Percentiles rank a stretch among this genome's conserved stretches.
Conservation (phyloP, 2,113 vertebrate genomes). For the Chaenogobius annularis region DNA sequence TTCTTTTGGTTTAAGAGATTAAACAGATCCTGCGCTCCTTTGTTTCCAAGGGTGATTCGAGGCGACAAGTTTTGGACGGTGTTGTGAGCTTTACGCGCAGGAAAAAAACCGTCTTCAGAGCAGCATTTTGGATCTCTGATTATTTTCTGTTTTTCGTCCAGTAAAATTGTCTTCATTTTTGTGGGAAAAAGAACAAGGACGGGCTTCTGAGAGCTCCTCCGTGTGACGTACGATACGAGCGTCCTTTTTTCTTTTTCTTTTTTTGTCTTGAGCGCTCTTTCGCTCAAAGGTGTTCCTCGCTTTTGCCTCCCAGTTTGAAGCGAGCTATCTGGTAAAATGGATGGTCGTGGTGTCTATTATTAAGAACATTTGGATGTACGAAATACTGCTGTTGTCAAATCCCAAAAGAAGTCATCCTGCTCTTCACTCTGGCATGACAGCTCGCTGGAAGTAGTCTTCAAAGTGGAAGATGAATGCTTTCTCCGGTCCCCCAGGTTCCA, state of each 20-base stretch:
- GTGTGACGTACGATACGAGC: conserved; percentile 18
- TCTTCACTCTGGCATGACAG: conserved; percentile 34
- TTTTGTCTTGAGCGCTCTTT: conserved; percentile 35
- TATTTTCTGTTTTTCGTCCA: not conserved
- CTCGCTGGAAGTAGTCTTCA: conserved; percentile 44
- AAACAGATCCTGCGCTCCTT: not conserved
- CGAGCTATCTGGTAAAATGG: not conserved
- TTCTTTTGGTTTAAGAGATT: not conserved
- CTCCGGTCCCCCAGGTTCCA: conserved; percentile 22
- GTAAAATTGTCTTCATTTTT: not conserved
- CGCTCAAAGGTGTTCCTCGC: conserved; percentile 19
- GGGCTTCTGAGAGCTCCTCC: conserved; percentile 6
- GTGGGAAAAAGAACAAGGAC: conserved; percentile 1
- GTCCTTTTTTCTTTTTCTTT: conserved; percentile 1
- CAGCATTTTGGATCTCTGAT: not conserved
- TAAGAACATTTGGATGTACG: conserved; percentile 17
- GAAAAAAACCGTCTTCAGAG: not conserved
- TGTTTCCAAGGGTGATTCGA: not conserved
- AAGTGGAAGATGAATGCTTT: conserved; percentile 49
- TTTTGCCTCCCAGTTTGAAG: not conserved
- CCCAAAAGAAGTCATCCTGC: conserved; percentile 28
- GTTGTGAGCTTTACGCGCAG: conserved; percentile 44
- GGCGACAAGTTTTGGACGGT: conserved; percentile 32
- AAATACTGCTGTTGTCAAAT: conserved; percentile 9
- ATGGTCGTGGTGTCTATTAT: too few species aligned